These are phyloP conservation scores for Cyrtodaria siliqua DNA, from an alignment of 2,888 invertebrate genomes.

Conservation along the genomic window DNA sequence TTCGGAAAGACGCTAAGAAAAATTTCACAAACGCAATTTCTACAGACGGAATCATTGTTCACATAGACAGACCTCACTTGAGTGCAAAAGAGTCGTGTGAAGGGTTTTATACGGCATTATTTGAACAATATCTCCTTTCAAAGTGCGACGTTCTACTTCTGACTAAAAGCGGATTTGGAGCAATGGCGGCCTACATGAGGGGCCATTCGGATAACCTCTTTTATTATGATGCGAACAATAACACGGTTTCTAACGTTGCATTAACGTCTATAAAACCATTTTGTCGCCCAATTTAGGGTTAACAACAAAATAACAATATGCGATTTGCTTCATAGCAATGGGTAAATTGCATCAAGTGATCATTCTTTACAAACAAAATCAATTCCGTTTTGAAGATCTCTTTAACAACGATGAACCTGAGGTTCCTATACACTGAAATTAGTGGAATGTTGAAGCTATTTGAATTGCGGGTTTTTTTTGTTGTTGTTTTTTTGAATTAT, in stretches of 20 bases:
- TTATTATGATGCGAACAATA: conserved; percentile 1
- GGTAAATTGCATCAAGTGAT: too few relatives aligned
- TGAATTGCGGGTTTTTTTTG: too few relatives aligned
- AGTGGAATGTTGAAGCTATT: too few relatives aligned
- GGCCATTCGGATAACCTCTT: conserved; percentile 21
- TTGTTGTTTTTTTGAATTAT: too few relatives aligned
- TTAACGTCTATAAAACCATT: conserved; percentile 13
- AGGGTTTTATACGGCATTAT: conserved; percentile 25
- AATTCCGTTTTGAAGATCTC: too few relatives aligned
- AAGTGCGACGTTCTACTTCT: conserved; percentile 38
- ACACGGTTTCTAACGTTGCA: conserved; percentile 1
- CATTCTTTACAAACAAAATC: too few relatives aligned
- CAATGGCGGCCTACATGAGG: conserved; percentile 34
- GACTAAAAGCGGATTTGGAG: conserved; percentile 43
- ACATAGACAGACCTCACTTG: conserved; percentile 21
- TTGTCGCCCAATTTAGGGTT: too few relatives aligned
- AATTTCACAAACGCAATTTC: conserved; percentile 8
- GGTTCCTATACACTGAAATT: too few relatives aligned
- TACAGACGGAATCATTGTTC: conserved; percentile 19
- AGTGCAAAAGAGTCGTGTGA: conserved; percentile 9
- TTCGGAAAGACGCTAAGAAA: background rate
- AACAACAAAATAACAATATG: too few relatives aligned
- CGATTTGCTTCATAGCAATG: too few relatives aligned
- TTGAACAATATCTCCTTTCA: conserved; percentile 36
- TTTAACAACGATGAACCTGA: too few relatives aligned